Base-by-base conservation (phyloP, 92 coral and sea anemone genomes). In the Siderastrea radians region DNA sequence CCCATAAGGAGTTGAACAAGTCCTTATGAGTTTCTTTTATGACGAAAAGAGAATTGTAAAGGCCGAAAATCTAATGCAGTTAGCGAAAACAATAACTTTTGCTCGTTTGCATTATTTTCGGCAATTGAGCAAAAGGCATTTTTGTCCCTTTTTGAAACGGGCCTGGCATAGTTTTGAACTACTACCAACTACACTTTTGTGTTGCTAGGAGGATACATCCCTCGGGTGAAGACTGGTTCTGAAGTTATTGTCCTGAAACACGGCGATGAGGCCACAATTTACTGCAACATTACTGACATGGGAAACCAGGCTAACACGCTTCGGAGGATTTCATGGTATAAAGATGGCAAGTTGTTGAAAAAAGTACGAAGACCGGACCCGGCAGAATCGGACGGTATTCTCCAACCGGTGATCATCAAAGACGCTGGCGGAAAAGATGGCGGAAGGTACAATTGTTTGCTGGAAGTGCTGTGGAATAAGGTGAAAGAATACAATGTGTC, bases 261-360 rank as follows among this genome's bases (percentile, higher is more conserved):
- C 13, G 51, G 26, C 12, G 54, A 80, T 1, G 51, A 13, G 0
- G 52, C 67, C 43, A 66, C 13, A 4, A 17, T 82, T 8, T 3
- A 2, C 5, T 69, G 86, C 78, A 70, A 55, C 11, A 5, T 82
- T 9, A 82, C 58, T 55, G 66, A 54, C 16, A 82, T 47, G 12
- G 69, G 68, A 69, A 8, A 15, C 6, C 0, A 0, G 44, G 3
- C 47, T 46, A 68, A 51, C 73, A 7, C 53, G 26, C 68, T 82
- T 17, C 54, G 58, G 49, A 69, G 68, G 68, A 46, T 82, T 55
- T 69, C 77, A 0, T 82, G 86, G 86, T 55, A 15, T 45, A 82
- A 82, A 44, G 86, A 59, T 57, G 86, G 57, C 51, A 6, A 12
- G 38, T 6, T 52, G 61, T 14, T 80, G 44, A 2, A 6, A 8